phyloP scores from a whole-genome alignment of 1,140 invertebrate species.

The Drosophila pandora region DNA sequence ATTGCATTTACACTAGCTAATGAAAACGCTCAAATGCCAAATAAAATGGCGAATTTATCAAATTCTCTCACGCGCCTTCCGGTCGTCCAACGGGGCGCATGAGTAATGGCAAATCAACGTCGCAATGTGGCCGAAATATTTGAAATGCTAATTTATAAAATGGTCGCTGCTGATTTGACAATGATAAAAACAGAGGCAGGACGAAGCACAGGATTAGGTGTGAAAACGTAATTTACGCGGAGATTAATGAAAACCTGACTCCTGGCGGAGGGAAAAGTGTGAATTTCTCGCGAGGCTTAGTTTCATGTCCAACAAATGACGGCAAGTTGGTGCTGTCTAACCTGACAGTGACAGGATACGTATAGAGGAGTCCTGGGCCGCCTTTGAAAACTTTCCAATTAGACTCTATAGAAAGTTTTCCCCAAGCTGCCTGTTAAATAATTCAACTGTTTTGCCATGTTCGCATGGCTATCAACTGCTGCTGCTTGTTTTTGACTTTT shows the following conservation, averaged over 20 bases:
- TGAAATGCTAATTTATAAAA: slow-evolving; percentile 63
- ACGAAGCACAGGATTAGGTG: slow-evolving; percentile 23
- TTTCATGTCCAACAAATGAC: slow-evolving; percentile 41
- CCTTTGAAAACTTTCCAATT: slow-evolving; percentile 60
- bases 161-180: slow-evolving; percentile 32
- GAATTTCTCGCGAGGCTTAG: slow-evolving; percentile 19
- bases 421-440: slow-evolving; percentile 29
- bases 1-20: slow-evolving; percentile 74
- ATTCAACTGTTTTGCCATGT: slow-evolving; percentile 46
- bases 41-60: slow-evolving; percentile 78
- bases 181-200: slow-evolving; percentile 10
- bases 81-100: slow-evolving; percentile 26
- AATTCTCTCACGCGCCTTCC: slow-evolving; percentile 45
- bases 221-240: slow-evolving; percentile 43
- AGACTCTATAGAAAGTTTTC: slow-evolving; percentile 46
- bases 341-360: slow-evolving; percentile 50
- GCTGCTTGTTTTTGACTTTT: slow-evolving; percentile 32
- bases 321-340: slow-evolving; percentile 22
- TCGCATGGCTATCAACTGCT: slow-evolving; percentile 22
- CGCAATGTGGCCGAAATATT: slow-evolving; percentile 32
- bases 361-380: not conserved
- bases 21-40: slow-evolving; percentile 67
- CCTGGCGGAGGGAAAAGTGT: not conserved
- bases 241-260: slow-evolving; percentile 47
- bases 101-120: slow-evolving; percentile 66